A percentile compares a stretch with the other conserved stretches of the same genome.
These are phyloP conservation scores for Coregonus ussuriensis DNA, from an alignment of 2,797 vertebrate genomes.

Conservation along the genomic window DNA sequence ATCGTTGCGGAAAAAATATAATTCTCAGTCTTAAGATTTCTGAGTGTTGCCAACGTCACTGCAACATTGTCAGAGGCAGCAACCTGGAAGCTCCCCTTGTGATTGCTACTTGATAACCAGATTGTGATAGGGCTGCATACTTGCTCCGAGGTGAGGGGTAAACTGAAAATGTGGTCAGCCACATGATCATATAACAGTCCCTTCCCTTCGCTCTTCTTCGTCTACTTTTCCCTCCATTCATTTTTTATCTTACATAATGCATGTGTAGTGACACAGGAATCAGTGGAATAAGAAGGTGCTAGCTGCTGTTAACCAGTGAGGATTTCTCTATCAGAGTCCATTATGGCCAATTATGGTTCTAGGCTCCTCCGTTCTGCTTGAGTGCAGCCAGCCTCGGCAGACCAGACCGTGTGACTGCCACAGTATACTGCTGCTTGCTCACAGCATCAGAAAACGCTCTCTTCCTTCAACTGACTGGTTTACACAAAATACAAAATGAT, in stretches of 20 bases:
- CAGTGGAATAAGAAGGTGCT: conserved; percentile 18
- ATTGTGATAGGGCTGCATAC: background rate
- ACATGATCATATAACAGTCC: background rate
- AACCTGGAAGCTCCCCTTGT: no score
- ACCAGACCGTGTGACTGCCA: background rate
- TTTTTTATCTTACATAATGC: conserved; percentile 17
- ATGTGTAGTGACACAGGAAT: background rate
- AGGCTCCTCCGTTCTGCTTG: conserved; percentile 15
- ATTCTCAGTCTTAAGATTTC: no score
- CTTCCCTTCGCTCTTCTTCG: background rate
- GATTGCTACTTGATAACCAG: no score
- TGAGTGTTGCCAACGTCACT: no score
- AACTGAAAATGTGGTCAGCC: background rate
- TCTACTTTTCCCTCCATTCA: background rate
- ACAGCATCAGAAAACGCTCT: background rate
- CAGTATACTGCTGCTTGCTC: background rate
- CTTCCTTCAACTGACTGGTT: background rate
- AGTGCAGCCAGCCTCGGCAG: conserved; percentile 15
- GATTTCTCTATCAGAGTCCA: conserved; percentile 7
- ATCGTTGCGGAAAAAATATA: no score
- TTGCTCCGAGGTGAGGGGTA: background rate
- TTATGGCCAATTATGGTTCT: conserved; percentile 37
- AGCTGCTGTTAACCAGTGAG: conserved; percentile 6
- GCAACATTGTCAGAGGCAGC: background rate
- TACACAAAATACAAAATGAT: background rate